Base-by-base conservation (phyloP, 64 coral and sea anemone genomes). In the Porites lutea region DNA sequence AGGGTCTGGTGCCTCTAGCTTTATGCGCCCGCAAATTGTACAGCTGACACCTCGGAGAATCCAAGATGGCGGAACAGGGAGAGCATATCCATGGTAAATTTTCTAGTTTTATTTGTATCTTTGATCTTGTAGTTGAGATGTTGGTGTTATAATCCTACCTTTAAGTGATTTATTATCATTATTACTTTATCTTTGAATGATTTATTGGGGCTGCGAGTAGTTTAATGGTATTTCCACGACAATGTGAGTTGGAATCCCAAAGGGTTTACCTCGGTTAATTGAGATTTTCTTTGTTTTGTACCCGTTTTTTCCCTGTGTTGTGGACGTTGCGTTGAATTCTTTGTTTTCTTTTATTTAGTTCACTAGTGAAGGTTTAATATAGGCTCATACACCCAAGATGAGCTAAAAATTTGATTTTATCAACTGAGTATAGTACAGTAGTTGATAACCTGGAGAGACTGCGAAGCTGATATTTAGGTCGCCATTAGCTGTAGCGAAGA, bases 61-160 rank as follows among this genome's bases (percentile, higher is more conserved):
- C 51, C 82, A 92, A 92, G 62, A 92, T 92, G 91, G 91, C 91
- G 91, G 91, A 92, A 46, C 75, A 78, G 59, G 82, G 73, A 14
- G 82, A 92, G 49, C 77, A 80, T 49, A 21, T 87, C 8, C 91
- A 86, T 14, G 83, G 91, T 92, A 85, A 65, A 13, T 5, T 16
- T 54, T 18, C 21, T 50, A 2, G 19, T 3, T 13, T 44, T 9
- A 43, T 88, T 60, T 23, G 4, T 13, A 57, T 13, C 9, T 70
- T 57, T 48, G 12, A 74, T 37, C 18, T 2, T 18, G 18, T 14
- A 44, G 1, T 15, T 13, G 3, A 9, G 4, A 9, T 57, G 5
- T 6, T 12, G 54, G 37, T 45, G 27, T 13, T n/a, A 43, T 9
- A 16, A 21, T 72, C 19, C 75, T 59, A 2, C 69, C 44, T 19